Base-by-base conservation (phyloP, 2,888 invertebrate genomes). In the Altica lythri region DNA sequence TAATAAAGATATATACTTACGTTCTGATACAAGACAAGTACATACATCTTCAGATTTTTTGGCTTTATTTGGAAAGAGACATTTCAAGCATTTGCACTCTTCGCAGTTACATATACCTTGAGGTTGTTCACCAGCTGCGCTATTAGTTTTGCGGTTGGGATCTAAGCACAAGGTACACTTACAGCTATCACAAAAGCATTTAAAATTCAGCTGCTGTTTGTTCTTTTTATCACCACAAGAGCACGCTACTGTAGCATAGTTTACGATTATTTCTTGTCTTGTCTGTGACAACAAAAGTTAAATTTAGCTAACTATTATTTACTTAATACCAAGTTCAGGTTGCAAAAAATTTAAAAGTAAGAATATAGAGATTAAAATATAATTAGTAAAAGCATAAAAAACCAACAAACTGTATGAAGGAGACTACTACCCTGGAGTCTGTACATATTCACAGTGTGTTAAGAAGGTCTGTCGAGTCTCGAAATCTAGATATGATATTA, bases 31-130 rank as follows among this genome's bases (percentile, higher is more conserved):
- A 12, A 30, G 4, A 4, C n/a, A 4, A 8, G 32, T 6, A 14
- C 32, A 12, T 32, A 29, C 16, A 35, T 13, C 4, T 4, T n/a
- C 32, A 4, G 32, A 32, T 13, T 32, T 10, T 32, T 35, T 35
- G 4, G 2, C 3, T 6, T 17, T 17, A 17, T 19, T 44, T 2
- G 44, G 30, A 32, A 30, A 30, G 8, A 9, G 3, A 18, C 44
- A 44, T 8, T 30, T 30, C 3, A 12, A 10, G 18, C 44, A 44
- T 4, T 44, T 17, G 12, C 44, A 44, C 4, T 16, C 14, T 22
- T 14, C 5, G 9, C 42, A 42, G 9, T 13, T 10, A 25, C 42
- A 42, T 1, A 37, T 18, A 16, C 12, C 2, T n/a, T 6, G 6
- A 22, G 16, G 25, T 4, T 18, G 35, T 22, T 22, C 22, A n/a